Evolutionary conservation across 2,888 invertebrate genomes (phyloP), one percentile per base, ranked within the genome.

Genomic region (Nebria salina): DNA sequence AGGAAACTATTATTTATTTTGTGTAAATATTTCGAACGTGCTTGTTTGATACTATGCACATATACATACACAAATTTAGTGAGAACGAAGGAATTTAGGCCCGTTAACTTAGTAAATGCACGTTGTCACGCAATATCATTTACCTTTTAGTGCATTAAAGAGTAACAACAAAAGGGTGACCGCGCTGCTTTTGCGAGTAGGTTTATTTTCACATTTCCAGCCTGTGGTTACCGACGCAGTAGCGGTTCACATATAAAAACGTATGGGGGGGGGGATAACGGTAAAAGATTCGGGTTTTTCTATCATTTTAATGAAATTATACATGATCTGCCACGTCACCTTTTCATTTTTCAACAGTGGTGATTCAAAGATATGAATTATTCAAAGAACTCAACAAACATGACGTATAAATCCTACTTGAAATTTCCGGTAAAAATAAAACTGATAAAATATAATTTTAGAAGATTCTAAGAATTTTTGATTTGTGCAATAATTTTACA

Each of bases 121-220:
- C 20, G 34, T 70, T 25, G 70, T 70, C 70, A 70, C 70, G 70
- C 70, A 34, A 70, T 70, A 70, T 70, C 70, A 70, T 70, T 70
- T 70, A 70, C 70, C 70, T 70, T 70, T 70, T 34, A 25, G 25
- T 11, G 26, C 8, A 11, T 34, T 25, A 70, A 7, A 11, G 70
- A 70, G 70, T 26, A 34, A 54, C 54, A 54, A 54, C 54, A 54
- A 13, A 13, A 54, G 54, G 54, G 54, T 54, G 54, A 54, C 54
- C 54, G 54, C 54, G 11, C 54, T 54, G 54, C 54, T 54, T 54
- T 8, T 7, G 54, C 54, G 54, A 54, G 54, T 54, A 11, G 54
- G 11, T 54, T 54, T 34, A 34, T 34, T 34, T 34, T 34, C 34
- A 34, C 34, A 54, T 54, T 54, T 54, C 8, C 54, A 13, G 54